Percentiles rank a stretch among this genome's conserved stretches.
Evolutionary conservation across 2,888 invertebrate species (phyloP).

Genomic region (Ochropacha duplaris): DNA sequence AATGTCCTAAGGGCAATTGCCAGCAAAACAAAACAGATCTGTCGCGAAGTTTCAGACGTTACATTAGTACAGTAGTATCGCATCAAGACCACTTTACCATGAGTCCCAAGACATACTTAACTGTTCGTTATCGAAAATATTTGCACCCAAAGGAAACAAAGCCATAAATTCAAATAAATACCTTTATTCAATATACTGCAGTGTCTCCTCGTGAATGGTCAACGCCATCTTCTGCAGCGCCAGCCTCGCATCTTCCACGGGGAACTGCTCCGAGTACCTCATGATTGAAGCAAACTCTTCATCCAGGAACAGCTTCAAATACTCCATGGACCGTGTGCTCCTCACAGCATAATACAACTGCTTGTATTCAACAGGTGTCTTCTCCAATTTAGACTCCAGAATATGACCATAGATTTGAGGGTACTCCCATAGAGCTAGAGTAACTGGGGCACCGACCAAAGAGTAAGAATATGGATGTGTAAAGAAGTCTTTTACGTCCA

Average conservation of each 20-base stretch:
- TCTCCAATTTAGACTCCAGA: conserved; percentile 55
- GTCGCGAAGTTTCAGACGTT: too few relatives aligned
- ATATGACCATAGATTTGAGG: conserved; percentile 66
- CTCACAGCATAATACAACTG: conserved; percentile 67
- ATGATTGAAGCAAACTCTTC: conserved; percentile 63
- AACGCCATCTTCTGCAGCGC: conserved; percentile 71
- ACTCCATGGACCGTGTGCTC: conserved; percentile 66
- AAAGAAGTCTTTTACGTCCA: conserved; percentile 73
- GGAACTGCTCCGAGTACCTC: conserved; percentile 58
- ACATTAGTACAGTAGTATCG: too few relatives aligned
- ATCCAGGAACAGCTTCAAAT: conserved; percentile 57
- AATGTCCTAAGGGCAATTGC: too few relatives aligned
- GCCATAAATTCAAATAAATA: conserved; percentile 21
- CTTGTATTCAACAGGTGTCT: conserved; percentile 56
- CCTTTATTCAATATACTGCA: conserved; percentile 64
- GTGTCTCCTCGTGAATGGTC: conserved; percentile 62
- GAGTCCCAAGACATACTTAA: too few relatives aligned
- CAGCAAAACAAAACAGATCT: too few relatives aligned
- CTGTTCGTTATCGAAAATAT: too few relatives aligned
- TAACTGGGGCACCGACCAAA: conserved; percentile 66
- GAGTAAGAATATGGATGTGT: conserved; percentile 70
- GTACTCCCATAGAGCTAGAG: conserved; percentile 70
- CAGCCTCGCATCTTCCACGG: conserved; percentile 60
- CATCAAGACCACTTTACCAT: too few relatives aligned
- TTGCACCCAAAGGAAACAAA: not conserved